Evolutionary conservation across 2,797 vertebrate genomes (phyloP).

Genomic region (Phalanger gymnotis): DNA sequence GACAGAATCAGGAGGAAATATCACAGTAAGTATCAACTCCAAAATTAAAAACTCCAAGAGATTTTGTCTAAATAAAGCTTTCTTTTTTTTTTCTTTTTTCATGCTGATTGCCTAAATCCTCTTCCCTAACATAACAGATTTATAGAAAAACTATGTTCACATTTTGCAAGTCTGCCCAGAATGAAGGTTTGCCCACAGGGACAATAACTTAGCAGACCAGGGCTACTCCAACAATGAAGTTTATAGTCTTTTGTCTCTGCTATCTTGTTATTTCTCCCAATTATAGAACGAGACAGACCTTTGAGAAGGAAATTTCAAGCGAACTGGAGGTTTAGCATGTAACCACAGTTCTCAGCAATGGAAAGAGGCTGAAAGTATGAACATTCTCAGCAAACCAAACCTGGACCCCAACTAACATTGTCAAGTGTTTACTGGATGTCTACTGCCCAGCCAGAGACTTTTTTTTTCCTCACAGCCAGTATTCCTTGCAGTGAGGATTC

Average conservation of each 20-base stretch:
- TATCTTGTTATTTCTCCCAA: neutral
- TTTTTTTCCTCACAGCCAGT: neutral
- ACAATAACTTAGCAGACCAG: neutral
- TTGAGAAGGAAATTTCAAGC: neutral
- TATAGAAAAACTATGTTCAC: neutral
- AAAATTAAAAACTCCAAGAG: neutral
- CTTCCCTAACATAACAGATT: neutral
- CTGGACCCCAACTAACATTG: neutral
- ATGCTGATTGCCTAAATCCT: neutral
- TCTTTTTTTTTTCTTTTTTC: neutral
- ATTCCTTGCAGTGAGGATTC: neutral
- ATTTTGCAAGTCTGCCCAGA: neutral
- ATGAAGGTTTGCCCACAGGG: neutral
- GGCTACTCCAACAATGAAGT: neutral
- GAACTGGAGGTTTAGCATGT: neutral
- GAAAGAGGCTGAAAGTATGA: neutral
- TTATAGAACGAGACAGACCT: neutral
- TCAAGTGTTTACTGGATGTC: neutral
- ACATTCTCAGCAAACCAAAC: neutral
- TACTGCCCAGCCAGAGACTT: neutral
- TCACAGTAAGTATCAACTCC: neutral
- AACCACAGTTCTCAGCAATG: neutral
- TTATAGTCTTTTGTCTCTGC: neutral
- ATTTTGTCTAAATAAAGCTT: neutral
- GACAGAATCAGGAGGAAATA: neutral